Evolutionary conservation across 2,113 vertebrate genomes (phyloP), one percentile per base, ranked within the genome.

Genomic region (Oryzias melastigma): DNA sequence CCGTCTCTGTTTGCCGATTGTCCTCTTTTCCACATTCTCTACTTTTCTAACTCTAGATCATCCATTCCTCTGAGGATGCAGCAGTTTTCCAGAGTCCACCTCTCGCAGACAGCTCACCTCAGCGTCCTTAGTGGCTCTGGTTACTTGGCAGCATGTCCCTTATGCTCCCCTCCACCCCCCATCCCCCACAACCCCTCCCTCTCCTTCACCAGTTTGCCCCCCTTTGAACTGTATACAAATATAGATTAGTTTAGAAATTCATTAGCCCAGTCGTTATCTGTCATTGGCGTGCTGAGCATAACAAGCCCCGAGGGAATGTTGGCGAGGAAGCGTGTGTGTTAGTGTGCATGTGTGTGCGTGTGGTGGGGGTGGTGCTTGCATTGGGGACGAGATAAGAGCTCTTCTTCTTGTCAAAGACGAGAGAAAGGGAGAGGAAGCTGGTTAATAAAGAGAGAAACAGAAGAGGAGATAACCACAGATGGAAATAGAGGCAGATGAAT

Each of bases 171-270:
- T 5, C 25, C 25, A 5, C 25, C 25, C 5, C 25, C n/a, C n/a
- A n/a, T n/a, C n/a, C n/a, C 25, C 25, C 25, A 52, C 41, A 40
- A 73, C 22, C 14, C 45, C 45, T 61, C 55, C 22, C 56, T 65
- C 50, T 41, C 20, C 44, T 68, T 35, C 3, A 67, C 61, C 59
- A 68, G 52, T 41, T 52, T 72, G 77, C 65, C 55, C 81, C 65
- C 81, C 78, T 75, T 65, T 80, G 80, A 84, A 84, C 72, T 77
- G 78, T 84, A 74, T 70, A 81, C 77, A 82, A 88, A 87, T 88
- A 90, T 85, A 90, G 85, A 90, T 90, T 90, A 76, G 80, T 82
- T 88, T 83, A 80, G 83, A 90, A 91, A 90, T 91, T 87, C 83
- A 89, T 88, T 87, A 90, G 84, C 71, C 61, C 56, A 65, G 77